Conservation (phyloP, 2,888 invertebrate genomes). For the Volucella inflata region DNA sequence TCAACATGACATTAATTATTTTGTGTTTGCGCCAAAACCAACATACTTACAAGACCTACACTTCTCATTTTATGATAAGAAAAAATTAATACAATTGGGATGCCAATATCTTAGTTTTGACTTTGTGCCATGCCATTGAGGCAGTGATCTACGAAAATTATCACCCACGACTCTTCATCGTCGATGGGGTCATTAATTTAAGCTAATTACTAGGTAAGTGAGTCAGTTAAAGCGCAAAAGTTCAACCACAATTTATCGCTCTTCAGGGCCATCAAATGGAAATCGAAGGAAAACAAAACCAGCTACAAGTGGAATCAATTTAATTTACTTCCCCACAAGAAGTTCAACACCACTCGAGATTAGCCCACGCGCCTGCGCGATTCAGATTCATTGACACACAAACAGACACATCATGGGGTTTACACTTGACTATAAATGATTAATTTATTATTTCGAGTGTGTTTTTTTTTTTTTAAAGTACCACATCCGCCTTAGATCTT, state of each 20-base stretch:
- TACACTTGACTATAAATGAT: slow-evolving; percentile 58
- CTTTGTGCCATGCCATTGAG: neutral
- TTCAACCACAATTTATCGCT: slow-evolving; percentile 44
- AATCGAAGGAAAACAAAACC: slow-evolving; percentile 32
- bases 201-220: slow-evolving; percentile 32
- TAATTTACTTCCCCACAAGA: slow-evolving; percentile 50
- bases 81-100: neutral
- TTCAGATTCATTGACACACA: slow-evolving; percentile 36
- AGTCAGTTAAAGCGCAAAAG: slow-evolving; percentile 43
- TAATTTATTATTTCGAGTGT: slow-evolving; percentile 62
- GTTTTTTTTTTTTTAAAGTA: slow-evolving; percentile 47
- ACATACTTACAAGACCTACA: slow-evolving; percentile 35
- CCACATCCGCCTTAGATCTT: slow-evolving; percentile 66
- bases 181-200: slow-evolving; percentile 41
- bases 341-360: slow-evolving; percentile 46
- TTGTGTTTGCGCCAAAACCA: slow-evolving; percentile 53
- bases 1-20: slow-evolving; percentile 56
- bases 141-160: neutral
- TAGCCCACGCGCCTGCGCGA: slow-evolving; percentile 49
- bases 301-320: slow-evolving; percentile 37
- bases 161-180: neutral
- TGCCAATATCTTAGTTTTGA: neutral
- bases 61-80: slow-evolving; percentile 48
- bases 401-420: slow-evolving; percentile 19
- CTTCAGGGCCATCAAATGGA: slow-evolving; percentile 49